phyloP scores from a whole-genome alignment of 2,888 invertebrate species.

The Andrena camellia region DNA sequence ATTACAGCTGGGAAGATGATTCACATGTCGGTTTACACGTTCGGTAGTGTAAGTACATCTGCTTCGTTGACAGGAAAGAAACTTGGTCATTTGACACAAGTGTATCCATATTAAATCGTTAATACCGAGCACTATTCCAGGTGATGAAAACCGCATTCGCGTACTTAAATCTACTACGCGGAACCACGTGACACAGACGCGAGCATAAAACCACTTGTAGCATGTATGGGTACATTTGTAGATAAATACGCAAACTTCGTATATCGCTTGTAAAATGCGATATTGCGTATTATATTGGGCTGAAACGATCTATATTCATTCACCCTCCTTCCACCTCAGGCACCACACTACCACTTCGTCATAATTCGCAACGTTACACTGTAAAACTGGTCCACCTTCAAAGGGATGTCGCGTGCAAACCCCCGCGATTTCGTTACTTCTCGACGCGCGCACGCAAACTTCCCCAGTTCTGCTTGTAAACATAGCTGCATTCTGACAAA shows the following conservation, averaged over 20 bases:
- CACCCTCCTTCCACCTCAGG: no score
- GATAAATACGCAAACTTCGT: neutral
- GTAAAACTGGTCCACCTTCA: no score
- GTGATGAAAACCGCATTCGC: constrained; percentile 50
- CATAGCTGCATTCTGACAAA: neutral
- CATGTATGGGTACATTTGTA: neutral
- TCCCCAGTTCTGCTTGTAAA: neutral
- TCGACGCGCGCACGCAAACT: no score
- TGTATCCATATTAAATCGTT: no score
- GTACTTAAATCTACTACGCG: constrained; percentile 55
- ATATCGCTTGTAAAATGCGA: neutral
- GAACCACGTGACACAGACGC: constrained; percentile 7
- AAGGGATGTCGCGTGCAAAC: no score
- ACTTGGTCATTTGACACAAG: no score
- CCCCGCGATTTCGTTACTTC: no score
- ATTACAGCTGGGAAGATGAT: constrained; percentile 78
- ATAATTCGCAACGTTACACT: no score
- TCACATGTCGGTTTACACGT: constrained; percentile 73
- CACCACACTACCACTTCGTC: no score
- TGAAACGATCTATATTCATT: no score
- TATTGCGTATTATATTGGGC: neutral
- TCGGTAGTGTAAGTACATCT: constrained; percentile 72
- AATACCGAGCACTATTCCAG: constrained; percentile 37
- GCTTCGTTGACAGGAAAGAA: no score
- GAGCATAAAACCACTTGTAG: neutral